phyloP scores from a whole-genome alignment of 1,140 invertebrate genomes.

The Danaus plexippus region DNA sequence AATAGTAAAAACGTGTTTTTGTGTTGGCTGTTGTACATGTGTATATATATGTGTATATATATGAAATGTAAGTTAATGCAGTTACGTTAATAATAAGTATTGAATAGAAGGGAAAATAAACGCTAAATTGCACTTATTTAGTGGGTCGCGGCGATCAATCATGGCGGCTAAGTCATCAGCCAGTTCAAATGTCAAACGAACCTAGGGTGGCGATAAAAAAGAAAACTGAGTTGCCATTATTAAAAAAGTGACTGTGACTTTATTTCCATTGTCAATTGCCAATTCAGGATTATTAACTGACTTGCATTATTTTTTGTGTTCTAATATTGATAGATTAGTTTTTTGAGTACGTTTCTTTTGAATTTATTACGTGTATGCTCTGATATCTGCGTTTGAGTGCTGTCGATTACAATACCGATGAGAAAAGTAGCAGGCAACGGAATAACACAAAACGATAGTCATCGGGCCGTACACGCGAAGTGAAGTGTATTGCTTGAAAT shows the following conservation, averaged over 20 bases:
- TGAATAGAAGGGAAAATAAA: conserved; percentile 62
- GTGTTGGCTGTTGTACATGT: not conserved
- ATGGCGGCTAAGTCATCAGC: conserved; percentile 66
- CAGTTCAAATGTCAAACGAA: conserved; percentile 70
- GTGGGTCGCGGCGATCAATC: conserved; percentile 67
- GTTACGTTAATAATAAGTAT: conserved; percentile 49
- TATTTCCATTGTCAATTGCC: conserved; percentile 71
- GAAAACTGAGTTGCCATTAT: conserved; percentile 67
- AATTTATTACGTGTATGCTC: conserved; percentile 47
- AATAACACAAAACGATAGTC: conserved; percentile 55
- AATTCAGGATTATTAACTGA: conserved; percentile 71
- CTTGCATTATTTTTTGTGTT: conserved; percentile 72
- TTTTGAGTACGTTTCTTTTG: conserved; percentile 57
- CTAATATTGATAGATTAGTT: conserved; percentile 71
- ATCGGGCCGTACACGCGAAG: conserved; percentile 44
- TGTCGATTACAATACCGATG: conserved; percentile 50
- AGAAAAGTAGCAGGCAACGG: conserved; percentile 43
- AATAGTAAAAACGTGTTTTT: conserved; percentile 12
- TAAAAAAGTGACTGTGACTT: conserved; percentile 72
- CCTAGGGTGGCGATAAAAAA: conserved; percentile 69
- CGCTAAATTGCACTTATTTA: conserved; percentile 70
- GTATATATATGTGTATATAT: not conserved
- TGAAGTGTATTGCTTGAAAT: conserved; percentile 40
- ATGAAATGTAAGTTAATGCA: conserved; percentile 18
- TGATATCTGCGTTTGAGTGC: conserved; percentile 36